A percentile compares a stretch with the other conserved stretches of the same genome.
Conservation (phyloP, 1,140 invertebrate genomes). For the Monochamus saltuarius region DNA sequence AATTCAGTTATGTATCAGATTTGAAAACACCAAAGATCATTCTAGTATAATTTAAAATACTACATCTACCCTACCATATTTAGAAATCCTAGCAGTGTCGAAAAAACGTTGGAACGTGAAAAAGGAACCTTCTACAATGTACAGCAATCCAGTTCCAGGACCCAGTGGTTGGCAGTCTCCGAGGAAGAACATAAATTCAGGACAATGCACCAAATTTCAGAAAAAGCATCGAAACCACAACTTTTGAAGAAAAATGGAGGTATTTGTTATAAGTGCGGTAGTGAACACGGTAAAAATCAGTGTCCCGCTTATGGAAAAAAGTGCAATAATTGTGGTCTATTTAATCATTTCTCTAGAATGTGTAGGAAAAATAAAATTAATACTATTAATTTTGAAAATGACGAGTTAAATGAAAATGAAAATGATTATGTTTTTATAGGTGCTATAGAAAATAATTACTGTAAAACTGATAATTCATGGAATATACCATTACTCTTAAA, state of each 20-base stretch:
- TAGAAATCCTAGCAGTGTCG: too few species aligned
- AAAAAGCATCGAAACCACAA: too few species aligned
- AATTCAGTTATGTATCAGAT: too few species aligned
- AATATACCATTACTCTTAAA: neutral
- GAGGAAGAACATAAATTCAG: too few species aligned
- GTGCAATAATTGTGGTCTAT: constrained; percentile 4
- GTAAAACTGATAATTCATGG: neutral
- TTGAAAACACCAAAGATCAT: too few species aligned
- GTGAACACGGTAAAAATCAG: constrained; percentile 1
- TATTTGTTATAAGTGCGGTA: constrained; percentile 9
- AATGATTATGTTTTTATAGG: constrained; percentile 1
- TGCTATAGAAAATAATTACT: neutral
- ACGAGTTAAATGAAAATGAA: neutral
- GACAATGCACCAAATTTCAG: too few species aligned
- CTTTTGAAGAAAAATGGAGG: neutral
- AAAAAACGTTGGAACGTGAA: too few species aligned
- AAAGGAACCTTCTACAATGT: too few species aligned
- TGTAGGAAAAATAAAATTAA: constrained; percentile 13
- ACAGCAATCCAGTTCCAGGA: too few species aligned
- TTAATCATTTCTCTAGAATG: constrained; percentile 8
- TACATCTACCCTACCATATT: too few species aligned
- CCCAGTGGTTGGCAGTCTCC: too few species aligned
- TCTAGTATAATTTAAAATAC: too few species aligned
- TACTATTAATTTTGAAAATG: neutral
- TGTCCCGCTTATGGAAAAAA: constrained; percentile 10